Conservation (phyloP, 2,888 invertebrate species). For the Diarsia brunnea region DNA sequence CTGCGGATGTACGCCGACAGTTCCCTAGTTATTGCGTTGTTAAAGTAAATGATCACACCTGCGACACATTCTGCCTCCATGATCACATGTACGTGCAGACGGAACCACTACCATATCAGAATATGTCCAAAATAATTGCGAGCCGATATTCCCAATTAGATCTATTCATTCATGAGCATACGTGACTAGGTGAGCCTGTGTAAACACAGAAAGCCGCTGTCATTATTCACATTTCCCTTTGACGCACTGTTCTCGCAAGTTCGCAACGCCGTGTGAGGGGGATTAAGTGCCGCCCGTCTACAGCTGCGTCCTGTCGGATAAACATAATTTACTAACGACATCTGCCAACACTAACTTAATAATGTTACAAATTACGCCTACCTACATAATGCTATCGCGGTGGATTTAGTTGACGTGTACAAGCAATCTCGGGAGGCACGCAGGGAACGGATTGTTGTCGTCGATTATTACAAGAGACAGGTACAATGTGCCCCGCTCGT, state of each 20-base stretch:
- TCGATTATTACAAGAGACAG: slow-evolving; percentile 72
- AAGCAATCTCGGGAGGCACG: slow-evolving; percentile 68
- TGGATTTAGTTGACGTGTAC: slow-evolving; percentile 71
- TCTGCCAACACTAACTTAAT: slow-evolving; percentile 83
- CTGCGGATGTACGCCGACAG: slow-evolving; percentile 55
- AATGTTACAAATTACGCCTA: slow-evolving; percentile 77
- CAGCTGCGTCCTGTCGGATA: slow-evolving; percentile 86
- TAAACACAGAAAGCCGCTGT: slow-evolving; percentile 72
- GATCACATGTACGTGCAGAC: slow-evolving; percentile 41
- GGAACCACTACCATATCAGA: slow-evolving; percentile 20
- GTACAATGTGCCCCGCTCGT: slow-evolving; percentile 57
- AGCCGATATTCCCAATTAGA: slow-evolving; percentile 62
- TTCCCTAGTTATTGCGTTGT: slow-evolving; percentile 64
- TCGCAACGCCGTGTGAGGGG: slow-evolving; percentile 76
- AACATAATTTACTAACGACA: slow-evolving; percentile 87
- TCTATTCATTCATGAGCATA: slow-evolving; percentile 53
- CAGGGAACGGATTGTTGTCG: slow-evolving; percentile 66
- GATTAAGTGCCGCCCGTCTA: slow-evolving; percentile 81
- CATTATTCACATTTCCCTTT: slow-evolving; percentile 84
- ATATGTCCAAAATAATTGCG: slow-evolving; percentile 35
- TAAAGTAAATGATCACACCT: slow-evolving; percentile 68
- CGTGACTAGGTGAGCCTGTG: slow-evolving; percentile 68
- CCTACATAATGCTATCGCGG: slow-evolving; percentile 72
- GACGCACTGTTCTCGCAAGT: slow-evolving; percentile 77
- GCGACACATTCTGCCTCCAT: slow-evolving; percentile 51